These are phyloP conservation scores for Pyrochroa serraticornis DNA, from an alignment of 2,888 invertebrate species.

Conservation along the genomic window DNA sequence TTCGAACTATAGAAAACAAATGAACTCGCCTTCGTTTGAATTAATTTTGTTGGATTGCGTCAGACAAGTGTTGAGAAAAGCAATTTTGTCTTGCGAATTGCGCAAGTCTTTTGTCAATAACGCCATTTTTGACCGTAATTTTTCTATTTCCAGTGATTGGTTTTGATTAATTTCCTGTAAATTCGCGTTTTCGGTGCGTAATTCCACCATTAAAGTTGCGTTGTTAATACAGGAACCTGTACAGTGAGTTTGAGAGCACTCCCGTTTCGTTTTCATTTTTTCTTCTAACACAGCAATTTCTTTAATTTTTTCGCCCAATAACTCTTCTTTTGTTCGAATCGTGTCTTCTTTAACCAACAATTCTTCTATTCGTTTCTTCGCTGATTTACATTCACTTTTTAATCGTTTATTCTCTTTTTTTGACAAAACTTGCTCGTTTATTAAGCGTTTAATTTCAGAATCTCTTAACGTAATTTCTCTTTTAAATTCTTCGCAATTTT, in stretches of 20 bases:
- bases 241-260: slow-evolving; percentile 18
- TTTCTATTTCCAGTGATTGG: slow-evolving; percentile 35
- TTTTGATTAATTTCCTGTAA: slow-evolving; percentile 28
- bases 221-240: slow-evolving; percentile 9
- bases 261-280: slow-evolving; percentile 9
- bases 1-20: not conserved
- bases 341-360: too few species aligned
- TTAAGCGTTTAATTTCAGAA: not conserved
- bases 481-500: not conserved
- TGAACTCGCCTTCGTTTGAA: slow-evolving; percentile 5
- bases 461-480: not conserved
- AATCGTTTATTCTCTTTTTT: not conserved
- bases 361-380: not conserved
- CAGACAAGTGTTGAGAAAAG: slow-evolving; percentile 26
- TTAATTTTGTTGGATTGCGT: slow-evolving; percentile 11
- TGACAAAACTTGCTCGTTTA: too few species aligned
- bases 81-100: slow-evolving; percentile 30
- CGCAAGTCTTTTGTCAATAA: slow-evolving; percentile 36
- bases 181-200: slow-evolving; percentile 27
- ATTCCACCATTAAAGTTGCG: slow-evolving; percentile 6
- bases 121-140: slow-evolving; percentile 32
- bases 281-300: slow-evolving; percentile 8
- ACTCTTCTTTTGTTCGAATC: too few species aligned
- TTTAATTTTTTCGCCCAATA: not conserved
- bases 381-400: not conserved